A percentile compares a stretch with the other conserved stretches of the same genome.
phyloP scores from a whole-genome alignment of 2,113 vertebrate species.

The Tauraco erythrolophus region DNA sequence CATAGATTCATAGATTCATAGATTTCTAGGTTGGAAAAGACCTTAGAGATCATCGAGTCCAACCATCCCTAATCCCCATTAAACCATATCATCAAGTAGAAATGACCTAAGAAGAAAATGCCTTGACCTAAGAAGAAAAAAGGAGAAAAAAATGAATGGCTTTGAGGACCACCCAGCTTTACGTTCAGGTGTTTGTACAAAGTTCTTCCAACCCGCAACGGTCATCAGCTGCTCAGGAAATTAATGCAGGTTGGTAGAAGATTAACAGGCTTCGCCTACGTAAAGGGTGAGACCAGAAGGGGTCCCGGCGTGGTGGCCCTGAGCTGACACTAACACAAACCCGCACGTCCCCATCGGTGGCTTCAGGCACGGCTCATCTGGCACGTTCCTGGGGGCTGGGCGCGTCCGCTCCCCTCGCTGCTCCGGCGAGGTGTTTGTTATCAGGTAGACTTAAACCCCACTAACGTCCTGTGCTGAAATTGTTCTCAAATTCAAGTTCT shows the following conservation, averaged over 20 bases:
- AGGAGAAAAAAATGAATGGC: accelerated
- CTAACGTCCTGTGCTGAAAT: neutral
- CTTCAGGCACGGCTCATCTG: neutral
- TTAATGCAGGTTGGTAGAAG: accelerated
- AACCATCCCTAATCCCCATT: too few species aligned
- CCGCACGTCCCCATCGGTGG: accelerated
- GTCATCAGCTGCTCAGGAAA: neutral
- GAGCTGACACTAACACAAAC: neutral
- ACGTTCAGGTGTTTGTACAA: accelerated
- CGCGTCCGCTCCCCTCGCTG: neutral
- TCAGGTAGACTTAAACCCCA: neutral
- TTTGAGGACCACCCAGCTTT: neutral
- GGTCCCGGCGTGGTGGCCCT: accelerated
- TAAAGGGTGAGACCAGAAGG: neutral
- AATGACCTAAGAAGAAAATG: too few species aligned
- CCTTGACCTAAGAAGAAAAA: accelerated
- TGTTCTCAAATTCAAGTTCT: neutral
- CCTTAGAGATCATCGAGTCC: too few species aligned
- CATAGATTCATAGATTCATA: too few species aligned
- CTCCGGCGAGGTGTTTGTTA: neutral
- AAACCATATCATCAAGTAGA: too few species aligned
- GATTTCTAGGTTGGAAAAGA: too few species aligned
- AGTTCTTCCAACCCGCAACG: neutral
- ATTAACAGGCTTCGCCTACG: accelerated
- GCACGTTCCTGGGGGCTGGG: neutral